These are phyloP conservation scores for Parapsyche elsis DNA, from an alignment of 1,140 invertebrate genomes.

Conservation along the genomic window DNA sequence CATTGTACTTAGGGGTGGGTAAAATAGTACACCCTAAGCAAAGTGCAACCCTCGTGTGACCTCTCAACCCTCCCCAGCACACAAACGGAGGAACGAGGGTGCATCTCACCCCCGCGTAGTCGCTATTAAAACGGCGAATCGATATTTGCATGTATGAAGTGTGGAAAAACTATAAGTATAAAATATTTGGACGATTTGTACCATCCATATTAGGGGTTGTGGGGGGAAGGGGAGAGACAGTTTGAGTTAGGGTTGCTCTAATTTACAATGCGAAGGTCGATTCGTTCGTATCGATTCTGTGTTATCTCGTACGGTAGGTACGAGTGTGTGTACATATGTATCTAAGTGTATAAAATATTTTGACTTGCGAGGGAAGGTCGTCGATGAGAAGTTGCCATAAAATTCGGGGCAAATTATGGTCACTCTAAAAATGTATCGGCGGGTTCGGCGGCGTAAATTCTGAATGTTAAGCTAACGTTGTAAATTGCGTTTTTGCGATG, in stretches of 20 bases:
- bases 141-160: conserved; percentile 18
- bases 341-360: not conserved
- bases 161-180: not conserved
- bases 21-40: not conserved
- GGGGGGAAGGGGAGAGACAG: not conserved
- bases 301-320: not conserved
- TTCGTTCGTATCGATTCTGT: not conserved
- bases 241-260: not conserved
- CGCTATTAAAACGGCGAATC: not conserved
- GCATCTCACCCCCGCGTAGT: not conserved
- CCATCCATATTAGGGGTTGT: not conserved
- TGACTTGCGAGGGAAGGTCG: not conserved
- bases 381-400: not conserved
- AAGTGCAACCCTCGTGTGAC: not conserved
- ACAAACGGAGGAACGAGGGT: not conserved
- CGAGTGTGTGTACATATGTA: not conserved
- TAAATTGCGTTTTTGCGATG: too few relatives aligned
- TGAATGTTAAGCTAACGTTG: too few relatives aligned
- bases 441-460: too few relatives aligned
- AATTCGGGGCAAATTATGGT: not conserved
- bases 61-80: not conserved
- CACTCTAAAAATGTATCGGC: not conserved
- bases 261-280: conserved; percentile 10
- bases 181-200: not conserved
- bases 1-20: not conserved